Percentiles rank a stretch among this genome's conserved stretches.
Conservation (phyloP, 2,113 vertebrate species). For the Theristicus caerulescens region DNA sequence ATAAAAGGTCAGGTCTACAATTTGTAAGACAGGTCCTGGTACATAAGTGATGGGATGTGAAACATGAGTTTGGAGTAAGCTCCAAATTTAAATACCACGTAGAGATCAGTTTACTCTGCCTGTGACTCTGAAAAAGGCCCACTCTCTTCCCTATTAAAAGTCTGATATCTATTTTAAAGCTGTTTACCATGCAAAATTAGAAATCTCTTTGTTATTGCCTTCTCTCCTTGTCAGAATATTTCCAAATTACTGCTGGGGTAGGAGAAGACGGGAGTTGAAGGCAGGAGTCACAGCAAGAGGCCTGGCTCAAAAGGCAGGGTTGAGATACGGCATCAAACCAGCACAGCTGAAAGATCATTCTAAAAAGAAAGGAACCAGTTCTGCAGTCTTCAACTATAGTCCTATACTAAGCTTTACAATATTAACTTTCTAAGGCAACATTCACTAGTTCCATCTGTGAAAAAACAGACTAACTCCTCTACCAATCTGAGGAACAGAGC, state of each 20-base stretch:
- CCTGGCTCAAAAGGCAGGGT: neutral
- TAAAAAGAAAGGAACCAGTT: neutral
- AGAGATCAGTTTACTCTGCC: conserved; percentile 32
- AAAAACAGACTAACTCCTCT: neutral
- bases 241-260: neutral
- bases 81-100: conserved; percentile 35
- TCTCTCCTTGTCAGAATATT: neutral
- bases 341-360: neutral
- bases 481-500: neutral
- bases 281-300: neutral
- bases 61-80: conserved; percentile 35
- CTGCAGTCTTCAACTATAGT: neutral
- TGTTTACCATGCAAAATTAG: neutral
- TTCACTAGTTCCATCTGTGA: neutral
- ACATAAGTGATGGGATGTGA: neutral
- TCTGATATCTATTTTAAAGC: neutral
- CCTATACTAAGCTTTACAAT: neutral
- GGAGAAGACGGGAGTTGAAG: neutral
- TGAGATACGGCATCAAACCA: neutral
- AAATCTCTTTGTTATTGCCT: neutral
- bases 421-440: neutral
- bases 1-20: neutral
- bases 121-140: neutral
- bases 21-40: neutral
- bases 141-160: neutral